A percentile compares a stretch with the other conserved stretches of the same genome.
phyloP scores from a whole-genome alignment of 1,140 invertebrate species.

The Dendrolimus punctatus region DNA sequence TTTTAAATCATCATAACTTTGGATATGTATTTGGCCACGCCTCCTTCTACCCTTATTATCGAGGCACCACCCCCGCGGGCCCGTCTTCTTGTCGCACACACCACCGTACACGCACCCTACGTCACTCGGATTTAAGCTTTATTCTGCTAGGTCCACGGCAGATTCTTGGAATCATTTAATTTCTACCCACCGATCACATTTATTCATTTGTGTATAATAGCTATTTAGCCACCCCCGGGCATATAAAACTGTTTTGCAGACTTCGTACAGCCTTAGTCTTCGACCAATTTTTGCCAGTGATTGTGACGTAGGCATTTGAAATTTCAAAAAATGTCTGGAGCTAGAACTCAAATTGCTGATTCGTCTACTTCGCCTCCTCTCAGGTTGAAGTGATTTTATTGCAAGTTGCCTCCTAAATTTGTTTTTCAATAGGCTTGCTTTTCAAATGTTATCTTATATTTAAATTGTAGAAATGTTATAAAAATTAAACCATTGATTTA shows the following conservation, averaged over 20 bases:
- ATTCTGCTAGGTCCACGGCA: not conserved
- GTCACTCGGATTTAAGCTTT: slow-evolving; percentile 10
- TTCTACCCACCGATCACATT: slow-evolving; percentile 8
- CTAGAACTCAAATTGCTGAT: slow-evolving; percentile 52
- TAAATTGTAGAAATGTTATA: not conserved
- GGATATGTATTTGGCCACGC: slow-evolving; percentile 22
- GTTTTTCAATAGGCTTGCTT: not conserved
- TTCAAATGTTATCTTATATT: no score
- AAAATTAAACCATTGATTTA: slow-evolving; percentile 8
- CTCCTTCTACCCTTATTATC: slow-evolving; percentile 30
- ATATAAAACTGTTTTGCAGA: slow-evolving; percentile 52
- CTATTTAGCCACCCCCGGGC: slow-evolving; percentile 26
- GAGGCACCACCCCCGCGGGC: slow-evolving; percentile 35
- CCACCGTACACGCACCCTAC: slow-evolving; percentile 12
- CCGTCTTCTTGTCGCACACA: slow-evolving; percentile 20
- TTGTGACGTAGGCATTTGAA: slow-evolving; percentile 1
- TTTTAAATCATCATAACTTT: no score
- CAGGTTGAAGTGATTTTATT: slow-evolving; percentile 25
- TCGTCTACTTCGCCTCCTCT: slow-evolving; percentile 56
- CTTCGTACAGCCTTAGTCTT: slow-evolving; percentile 27
- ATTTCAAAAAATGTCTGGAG: slow-evolving; percentile 36
- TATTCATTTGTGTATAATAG: not conserved
- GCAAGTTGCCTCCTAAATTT: slow-evolving; percentile 1
- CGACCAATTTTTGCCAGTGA: slow-evolving; percentile 16
- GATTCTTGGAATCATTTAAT: slow-evolving; percentile 4